Evolutionary conservation across 2,888 invertebrate species (phyloP), one percentile per base, ranked within the genome.

Genomic region (Aromia moschata): DNA sequence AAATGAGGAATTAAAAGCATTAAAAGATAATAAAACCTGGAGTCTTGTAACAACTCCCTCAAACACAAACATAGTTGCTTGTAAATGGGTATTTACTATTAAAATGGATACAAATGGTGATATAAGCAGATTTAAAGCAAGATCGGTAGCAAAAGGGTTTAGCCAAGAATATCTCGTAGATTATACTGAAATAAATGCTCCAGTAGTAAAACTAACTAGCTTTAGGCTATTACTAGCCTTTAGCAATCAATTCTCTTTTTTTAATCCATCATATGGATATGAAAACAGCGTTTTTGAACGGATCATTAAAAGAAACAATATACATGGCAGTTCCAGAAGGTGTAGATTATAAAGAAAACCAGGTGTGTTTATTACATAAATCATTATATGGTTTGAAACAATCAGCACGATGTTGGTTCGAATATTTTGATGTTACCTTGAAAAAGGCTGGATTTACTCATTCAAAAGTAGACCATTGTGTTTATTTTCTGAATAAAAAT

Each of bases 391-490:
- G 25, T 9, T 25, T 25, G 9, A 25, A 25, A 25, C 25, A 25
- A 25, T 25, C 25, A 25, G 25, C 25, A 4, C 4, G 25, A 25
- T 9, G 25, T 5, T 25, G 25, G 25, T 25, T 5, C 9, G 25
- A 25, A 25, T n/a, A n/a, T 75, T n/a, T n/a, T n/a, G n/a, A n/a
- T n/a, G n/a, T n/a, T n/a, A n/a, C n/a, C n/a, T 16, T 20, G 18
- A 41, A 18, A 18, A 36, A n/a, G 58, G 55, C 20, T 46, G n/a
- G n/a, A n/a, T n/a, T 58, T 45, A 11, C 9, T 44, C 36, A 51
- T 51, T 51, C 38, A 15, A 16, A 10, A 20, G 38, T 3, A 2
- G 51, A 51, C 37, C 10, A 16, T 41, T 53, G 53, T 44, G 11
- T 53, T 33, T 52, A 43, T 51, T 25, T 5, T 9, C 9, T 25